Percentiles rank a stretch among this genome's conserved stretches.
These are phyloP conservation scores for Natrix natrix DNA, from an alignment of 2,797 vertebrate species.

Conservation along the genomic window DNA sequence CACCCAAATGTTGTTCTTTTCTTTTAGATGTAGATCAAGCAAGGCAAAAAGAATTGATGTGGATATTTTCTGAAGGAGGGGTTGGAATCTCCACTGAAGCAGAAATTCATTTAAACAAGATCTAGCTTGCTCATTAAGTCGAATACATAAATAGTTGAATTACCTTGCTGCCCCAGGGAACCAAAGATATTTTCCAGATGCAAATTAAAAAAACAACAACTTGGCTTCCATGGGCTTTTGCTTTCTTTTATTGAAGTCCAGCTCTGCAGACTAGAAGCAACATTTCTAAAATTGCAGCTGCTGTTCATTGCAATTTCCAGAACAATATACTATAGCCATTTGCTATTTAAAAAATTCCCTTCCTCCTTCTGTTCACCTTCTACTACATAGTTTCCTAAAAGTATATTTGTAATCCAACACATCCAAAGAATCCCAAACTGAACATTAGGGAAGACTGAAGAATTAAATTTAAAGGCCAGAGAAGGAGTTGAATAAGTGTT, in stretches of 20 bases:
- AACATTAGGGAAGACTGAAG: neutral
- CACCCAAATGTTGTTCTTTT: constrained; percentile 56
- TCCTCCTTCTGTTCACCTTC: neutral
- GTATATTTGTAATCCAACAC: neutral
- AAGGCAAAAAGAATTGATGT: constrained; percentile 54
- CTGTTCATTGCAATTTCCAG: neutral
- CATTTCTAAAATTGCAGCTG: neutral
- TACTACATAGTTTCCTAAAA: neutral
- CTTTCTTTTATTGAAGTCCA: neutral
- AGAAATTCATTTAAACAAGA: constrained; percentile 10
- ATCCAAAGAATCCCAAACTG: neutral
- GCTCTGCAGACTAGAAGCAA: neutral
- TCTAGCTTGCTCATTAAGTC: neutral
- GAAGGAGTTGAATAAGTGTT: neutral
- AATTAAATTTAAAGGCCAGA: neutral
- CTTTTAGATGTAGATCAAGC: constrained; percentile 59
- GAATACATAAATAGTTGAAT: neutral
- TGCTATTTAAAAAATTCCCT: neutral
- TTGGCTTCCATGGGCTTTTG: neutral
- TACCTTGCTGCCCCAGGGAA: constrained; percentile 12
- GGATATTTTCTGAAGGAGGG: constrained; percentile 39
- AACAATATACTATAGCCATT: neutral
- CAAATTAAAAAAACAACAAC: neutral
- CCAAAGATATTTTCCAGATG: neutral
- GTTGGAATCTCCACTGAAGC: constrained; percentile 2